Evolutionary conservation across 2,888 invertebrate species (phyloP).

Genomic region (Laothoe populi): DNA sequence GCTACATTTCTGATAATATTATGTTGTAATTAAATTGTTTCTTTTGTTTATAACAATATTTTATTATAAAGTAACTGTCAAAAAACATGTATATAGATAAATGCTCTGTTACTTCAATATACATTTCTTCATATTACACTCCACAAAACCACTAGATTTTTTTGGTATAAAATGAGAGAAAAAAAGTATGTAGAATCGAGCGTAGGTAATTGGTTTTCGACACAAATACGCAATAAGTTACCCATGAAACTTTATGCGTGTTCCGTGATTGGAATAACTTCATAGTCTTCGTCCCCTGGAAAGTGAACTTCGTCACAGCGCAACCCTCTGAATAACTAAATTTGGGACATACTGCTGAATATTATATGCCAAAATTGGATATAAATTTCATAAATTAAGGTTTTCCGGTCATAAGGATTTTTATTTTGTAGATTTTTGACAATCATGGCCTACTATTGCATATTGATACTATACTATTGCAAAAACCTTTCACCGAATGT

Average conservation of each 20-base stretch:
- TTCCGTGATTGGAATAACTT: conserved; percentile 60
- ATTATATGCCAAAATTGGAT: conserved; percentile 26
- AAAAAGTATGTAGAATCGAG: conserved; percentile 54
- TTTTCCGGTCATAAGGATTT: not conserved
- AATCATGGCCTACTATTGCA: not conserved
- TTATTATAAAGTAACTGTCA: not conserved
- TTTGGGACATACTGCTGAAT: conserved; percentile 35
- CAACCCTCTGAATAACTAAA: conserved; percentile 52
- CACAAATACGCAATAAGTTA: conserved; percentile 71
- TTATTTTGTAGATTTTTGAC: not conserved
- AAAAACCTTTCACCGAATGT: too few species aligned
- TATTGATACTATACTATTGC: too few species aligned
- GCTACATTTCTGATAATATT: too few species aligned
- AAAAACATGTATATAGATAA: not conserved
- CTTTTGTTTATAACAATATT: too few species aligned
- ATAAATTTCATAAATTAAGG: not conserved
- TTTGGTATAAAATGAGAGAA: conserved; percentile 45
- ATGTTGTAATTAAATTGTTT: too few species aligned
- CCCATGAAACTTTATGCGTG: conserved; percentile 67
- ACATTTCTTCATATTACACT: conserved; percentile 46
- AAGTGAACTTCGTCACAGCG: conserved; percentile 36
- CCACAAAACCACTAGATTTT: conserved; percentile 46
- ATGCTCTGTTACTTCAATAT: not conserved
- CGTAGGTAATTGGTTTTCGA: conserved; percentile 69
- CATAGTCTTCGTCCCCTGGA: conserved; percentile 29